These are phyloP conservation scores for Paraescarpia echinospica DNA, from an alignment of 1,140 invertebrate species.

Conservation along the genomic window DNA sequence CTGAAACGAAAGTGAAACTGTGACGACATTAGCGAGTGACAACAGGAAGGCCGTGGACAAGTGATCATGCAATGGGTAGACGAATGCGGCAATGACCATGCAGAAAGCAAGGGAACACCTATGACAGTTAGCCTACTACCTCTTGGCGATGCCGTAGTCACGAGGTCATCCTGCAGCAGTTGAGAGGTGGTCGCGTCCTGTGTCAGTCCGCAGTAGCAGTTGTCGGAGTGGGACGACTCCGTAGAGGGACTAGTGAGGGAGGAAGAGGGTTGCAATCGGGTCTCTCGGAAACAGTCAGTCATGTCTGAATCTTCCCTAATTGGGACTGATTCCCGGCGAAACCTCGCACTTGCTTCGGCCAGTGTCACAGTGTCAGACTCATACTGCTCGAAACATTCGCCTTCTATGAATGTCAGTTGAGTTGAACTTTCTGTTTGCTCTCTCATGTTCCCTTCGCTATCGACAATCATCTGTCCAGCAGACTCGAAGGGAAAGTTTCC, in stretches of 20 bases:
- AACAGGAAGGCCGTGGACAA: background rate
- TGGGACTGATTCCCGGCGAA: background rate
- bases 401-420: background rate
- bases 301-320: background rate
- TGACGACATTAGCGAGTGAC: background rate
- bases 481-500: background rate
- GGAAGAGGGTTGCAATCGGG: background rate
- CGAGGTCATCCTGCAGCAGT: background rate
- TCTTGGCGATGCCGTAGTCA: conserved; percentile 18
- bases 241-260: conserved; percentile 22
- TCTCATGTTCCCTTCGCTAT: background rate
- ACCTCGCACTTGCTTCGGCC: background rate
- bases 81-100: background rate
- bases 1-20: background rate
- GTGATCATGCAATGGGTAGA: background rate
- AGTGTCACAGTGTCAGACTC: background rate
- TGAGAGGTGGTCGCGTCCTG: conserved; percentile 20
- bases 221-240: conserved; percentile 35
- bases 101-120: background rate
- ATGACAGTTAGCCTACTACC: conserved; percentile 14
- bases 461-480: background rate
- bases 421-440: background rate
- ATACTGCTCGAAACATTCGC: background rate
- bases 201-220: conserved; percentile 36
- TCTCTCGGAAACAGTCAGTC: background rate